Percentiles rank a stretch among this genome's conserved stretches.
Evolutionary conservation across 2,113 vertebrate genomes (phyloP).

Genomic region (Procapra przewalskii): DNA sequence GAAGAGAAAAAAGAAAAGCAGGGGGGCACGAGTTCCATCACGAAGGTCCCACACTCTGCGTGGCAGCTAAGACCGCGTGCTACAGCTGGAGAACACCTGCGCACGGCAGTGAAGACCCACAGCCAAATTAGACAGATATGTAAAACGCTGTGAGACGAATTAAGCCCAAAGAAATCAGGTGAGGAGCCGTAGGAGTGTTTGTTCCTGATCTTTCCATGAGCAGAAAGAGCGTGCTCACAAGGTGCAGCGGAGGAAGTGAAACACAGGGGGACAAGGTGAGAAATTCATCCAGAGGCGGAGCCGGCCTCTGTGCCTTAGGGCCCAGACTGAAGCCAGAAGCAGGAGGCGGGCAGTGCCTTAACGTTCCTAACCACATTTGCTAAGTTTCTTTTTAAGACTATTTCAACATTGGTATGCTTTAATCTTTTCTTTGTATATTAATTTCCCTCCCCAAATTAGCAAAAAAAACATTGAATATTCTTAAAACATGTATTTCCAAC

Average conservation of each 20-base stretch:
- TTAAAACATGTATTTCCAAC: background rate
- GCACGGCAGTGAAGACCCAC: background rate
- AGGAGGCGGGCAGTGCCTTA: background rate
- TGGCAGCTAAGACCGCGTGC: background rate
- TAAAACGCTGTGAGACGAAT: background rate
- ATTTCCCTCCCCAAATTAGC: background rate
- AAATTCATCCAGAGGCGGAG: background rate
- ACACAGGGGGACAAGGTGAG: background rate
- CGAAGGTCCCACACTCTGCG: accelerated
- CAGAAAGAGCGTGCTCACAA: background rate
- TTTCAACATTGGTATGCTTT: background rate
- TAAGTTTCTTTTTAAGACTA: background rate
- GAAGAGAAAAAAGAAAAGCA: background rate
- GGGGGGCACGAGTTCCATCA: background rate
- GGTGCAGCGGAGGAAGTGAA: background rate
- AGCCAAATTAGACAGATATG: background rate
- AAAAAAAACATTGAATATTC: background rate
- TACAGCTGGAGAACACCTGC: accelerated
- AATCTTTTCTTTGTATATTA: background rate
- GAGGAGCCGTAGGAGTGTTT: no score
- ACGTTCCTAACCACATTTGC: background rate
- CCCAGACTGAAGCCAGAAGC: background rate
- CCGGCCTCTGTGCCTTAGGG: background rate
- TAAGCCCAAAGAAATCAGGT: background rate
- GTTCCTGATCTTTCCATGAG: no score